Conservation (phyloP, 2,797 vertebrate species). For the Brotula barbata region DNA sequence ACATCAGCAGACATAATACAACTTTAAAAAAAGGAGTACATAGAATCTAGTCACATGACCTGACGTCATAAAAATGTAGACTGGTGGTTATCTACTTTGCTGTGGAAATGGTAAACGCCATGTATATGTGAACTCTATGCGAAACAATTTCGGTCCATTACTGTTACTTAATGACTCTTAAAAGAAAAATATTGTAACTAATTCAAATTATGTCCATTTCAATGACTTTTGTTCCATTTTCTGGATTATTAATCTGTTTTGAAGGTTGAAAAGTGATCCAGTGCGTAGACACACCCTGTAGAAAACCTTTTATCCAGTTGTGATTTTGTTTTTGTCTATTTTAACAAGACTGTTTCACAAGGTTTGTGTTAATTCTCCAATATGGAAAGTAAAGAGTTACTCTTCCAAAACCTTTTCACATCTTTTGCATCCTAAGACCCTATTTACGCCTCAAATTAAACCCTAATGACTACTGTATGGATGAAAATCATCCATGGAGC, state of each 20-base stretch:
- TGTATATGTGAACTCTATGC: no score
- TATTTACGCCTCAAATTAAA: no score
- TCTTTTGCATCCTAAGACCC: neutral
- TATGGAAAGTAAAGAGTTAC: constrained; percentile 63
- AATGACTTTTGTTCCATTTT: neutral
- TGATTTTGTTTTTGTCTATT: constrained; percentile 31
- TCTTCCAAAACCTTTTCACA: constrained; percentile 26
- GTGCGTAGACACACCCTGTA: constrained; percentile 32
- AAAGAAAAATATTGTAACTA: neutral
- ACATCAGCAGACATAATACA: neutral
- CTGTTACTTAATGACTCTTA: no score
- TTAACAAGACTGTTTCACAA: constrained; percentile 48
- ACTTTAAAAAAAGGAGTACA: constrained; percentile 2
- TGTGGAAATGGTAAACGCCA: no score
- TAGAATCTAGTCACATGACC: neutral
- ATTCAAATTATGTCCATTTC: constrained; percentile 2
- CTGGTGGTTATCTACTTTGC: neutral
- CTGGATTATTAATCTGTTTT: constrained; percentile 7
- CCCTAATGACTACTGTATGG: no score
- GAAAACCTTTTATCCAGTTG: constrained; percentile 34
- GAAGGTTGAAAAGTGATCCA: constrained; percentile 45
- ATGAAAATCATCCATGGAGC: no score
- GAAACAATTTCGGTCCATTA: no score
- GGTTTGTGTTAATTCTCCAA: constrained; percentile 66
- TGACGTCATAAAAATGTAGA: neutral